Conservation (phyloP, 2,888 invertebrate species). For the Panorpa germanica region DNA sequence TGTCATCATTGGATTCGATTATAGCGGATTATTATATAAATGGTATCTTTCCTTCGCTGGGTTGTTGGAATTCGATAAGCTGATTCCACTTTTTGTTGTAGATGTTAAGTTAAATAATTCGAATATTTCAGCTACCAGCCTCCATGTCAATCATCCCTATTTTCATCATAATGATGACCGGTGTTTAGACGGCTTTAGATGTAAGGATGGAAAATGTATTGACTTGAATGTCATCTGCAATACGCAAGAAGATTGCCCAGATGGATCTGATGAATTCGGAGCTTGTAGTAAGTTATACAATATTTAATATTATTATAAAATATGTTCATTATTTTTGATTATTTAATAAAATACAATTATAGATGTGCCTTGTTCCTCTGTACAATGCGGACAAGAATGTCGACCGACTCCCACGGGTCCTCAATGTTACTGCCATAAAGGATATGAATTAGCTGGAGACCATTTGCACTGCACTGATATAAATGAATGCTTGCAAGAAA, state of each 20-base stretch:
- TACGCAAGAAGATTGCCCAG: slow-evolving; percentile 37
- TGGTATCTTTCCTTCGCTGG: no score
- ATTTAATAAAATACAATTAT: slow-evolving; percentile 5
- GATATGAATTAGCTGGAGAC: slow-evolving; percentile 32
- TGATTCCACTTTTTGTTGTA: no score
- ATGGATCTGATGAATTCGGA: slow-evolving; percentile 50
- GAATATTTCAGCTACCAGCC: no score
- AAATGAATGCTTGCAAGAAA: slow-evolving; percentile 43
- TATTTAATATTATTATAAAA: slow-evolving; percentile 6
- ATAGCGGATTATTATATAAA: no score
- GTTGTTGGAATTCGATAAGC: no score
- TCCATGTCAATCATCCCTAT: slow-evolving; percentile 11
- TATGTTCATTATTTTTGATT: neutral
- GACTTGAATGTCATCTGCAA: slow-evolving; percentile 44
- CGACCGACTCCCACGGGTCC: slow-evolving; percentile 44
- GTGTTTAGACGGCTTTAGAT: slow-evolving; percentile 28
- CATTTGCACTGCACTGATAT: slow-evolving; percentile 41
- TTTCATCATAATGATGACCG: neutral
- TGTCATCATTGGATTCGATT: no score
- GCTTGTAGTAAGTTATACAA: slow-evolving; percentile 31
- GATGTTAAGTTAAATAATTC: no score
- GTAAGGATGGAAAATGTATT: slow-evolving; percentile 43
- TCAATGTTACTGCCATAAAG: slow-evolving; percentile 40
- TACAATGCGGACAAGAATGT: slow-evolving; percentile 37
- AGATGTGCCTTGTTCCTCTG: slow-evolving; percentile 26